A percentile compares a stretch with the other conserved stretches of the same genome.
These are phyloP conservation scores for Danionella dracula DNA, from an alignment of 2,797 vertebrate genomes.

Conservation along the genomic window DNA sequence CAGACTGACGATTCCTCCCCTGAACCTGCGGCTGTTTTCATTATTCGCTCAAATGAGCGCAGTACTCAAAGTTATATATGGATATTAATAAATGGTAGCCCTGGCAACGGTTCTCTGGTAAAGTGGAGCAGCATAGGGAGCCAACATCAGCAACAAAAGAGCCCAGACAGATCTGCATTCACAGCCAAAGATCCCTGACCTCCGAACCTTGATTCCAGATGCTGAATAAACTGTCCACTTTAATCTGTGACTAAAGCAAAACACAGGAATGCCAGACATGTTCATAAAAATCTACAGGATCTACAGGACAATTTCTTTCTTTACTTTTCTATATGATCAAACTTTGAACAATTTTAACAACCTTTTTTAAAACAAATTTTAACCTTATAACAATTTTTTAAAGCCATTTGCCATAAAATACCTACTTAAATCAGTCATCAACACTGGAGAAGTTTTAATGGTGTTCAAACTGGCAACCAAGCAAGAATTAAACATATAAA, in stretches of 20 bases:
- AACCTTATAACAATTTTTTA: too few relatives aligned
- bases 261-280: background rate
- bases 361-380: too few relatives aligned
- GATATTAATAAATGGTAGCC: slow-evolving; percentile 78
- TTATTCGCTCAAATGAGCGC: slow-evolving; percentile 54
- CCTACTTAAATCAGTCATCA: too few relatives aligned
- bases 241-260: slow-evolving; percentile 6
- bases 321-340: background rate
- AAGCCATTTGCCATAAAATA: too few relatives aligned
- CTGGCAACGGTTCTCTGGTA: slow-evolving; percentile 68
- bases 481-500: too few relatives aligned
- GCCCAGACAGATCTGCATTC: slow-evolving; percentile 6
- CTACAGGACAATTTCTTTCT: background rate
- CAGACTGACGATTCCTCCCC: slow-evolving; percentile 22
- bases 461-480: too few relatives aligned
- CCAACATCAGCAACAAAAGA: slow-evolving; percentile 33
- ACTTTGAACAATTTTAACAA: too few relatives aligned
- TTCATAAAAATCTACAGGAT: background rate
- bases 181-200: slow-evolving; percentile 30
- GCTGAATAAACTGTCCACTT: too few relatives aligned
- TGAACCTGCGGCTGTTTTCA: slow-evolving; percentile 38
- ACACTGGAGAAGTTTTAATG: too few relatives aligned
- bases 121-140: slow-evolving; percentile 58
- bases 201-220: background rate
- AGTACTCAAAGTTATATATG: slow-evolving; percentile 67